phyloP scores from a whole-genome alignment of 2,797 vertebrate species.

The Pseudopleuronectes americanus region DNA sequence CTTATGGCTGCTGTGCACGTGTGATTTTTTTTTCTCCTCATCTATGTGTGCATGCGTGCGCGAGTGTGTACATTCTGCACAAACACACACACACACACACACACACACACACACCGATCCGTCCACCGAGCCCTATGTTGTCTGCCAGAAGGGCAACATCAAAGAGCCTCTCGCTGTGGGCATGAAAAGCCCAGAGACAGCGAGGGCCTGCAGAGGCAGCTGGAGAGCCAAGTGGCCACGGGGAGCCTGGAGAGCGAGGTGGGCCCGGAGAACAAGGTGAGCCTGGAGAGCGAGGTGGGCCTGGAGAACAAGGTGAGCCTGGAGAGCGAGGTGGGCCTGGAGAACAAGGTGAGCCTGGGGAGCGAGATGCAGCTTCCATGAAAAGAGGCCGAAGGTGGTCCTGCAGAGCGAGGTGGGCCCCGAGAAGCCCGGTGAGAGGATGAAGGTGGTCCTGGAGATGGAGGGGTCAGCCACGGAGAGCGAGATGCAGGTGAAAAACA shows the following conservation, averaged over 20 bases:
- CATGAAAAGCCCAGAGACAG: slow-evolving; percentile 78
- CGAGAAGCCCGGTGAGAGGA: slow-evolving; percentile 44
- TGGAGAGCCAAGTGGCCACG: slow-evolving; percentile 59
- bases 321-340: slow-evolving; percentile 32
- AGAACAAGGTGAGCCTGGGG: slow-evolving; percentile 37
- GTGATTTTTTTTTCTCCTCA: slow-evolving; percentile 34
- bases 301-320: slow-evolving; percentile 38
- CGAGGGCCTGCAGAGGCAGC: slow-evolving; percentile 69
- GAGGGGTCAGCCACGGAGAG: slow-evolving; percentile 32
- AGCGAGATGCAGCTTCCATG: slow-evolving; percentile 11
- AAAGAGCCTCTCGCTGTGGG: slow-evolving; percentile 78
- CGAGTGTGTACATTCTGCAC: slow-evolving; percentile 51
- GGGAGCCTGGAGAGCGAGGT: slow-evolving; percentile 52
- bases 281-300: slow-evolving; percentile 32
- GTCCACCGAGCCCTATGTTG: slow-evolving; percentile 67
- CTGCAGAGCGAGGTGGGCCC: slow-evolving; percentile 44
- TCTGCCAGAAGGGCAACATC: slow-evolving; percentile 78
- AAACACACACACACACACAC: slow-evolving; percentile 38
- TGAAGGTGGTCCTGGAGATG: slow-evolving; percentile 53
- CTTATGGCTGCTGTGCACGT: slow-evolving; percentile 54
- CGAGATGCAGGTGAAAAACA: slow-evolving; percentile 30
- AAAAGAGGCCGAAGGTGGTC: slow-evolving; percentile 58
- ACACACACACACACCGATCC: slow-evolving; percentile 39
- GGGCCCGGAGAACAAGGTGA: slow-evolving; percentile 23
- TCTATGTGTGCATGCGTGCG: slow-evolving; percentile 25